Base-by-base conservation (phyloP, 2,888 invertebrate species). In the Thereva nobilitata region DNA sequence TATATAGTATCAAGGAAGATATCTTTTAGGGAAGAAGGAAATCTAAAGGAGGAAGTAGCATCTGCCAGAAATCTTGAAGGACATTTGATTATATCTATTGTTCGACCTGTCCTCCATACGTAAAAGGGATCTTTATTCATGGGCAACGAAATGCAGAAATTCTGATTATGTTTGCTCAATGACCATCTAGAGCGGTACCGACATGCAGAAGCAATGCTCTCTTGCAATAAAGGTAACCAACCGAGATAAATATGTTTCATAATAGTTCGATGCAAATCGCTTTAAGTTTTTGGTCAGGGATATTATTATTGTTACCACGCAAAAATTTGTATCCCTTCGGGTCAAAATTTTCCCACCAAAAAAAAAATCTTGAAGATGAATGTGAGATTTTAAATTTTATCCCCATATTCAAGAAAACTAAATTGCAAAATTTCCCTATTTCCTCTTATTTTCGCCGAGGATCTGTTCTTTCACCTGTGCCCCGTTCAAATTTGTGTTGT, bases 31-130 rank as follows among this genome's bases (percentile, higher is more conserved):
- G 59, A 59, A 59, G 59, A 59, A 45, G 49, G 45, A 38, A 9
- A 23, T 23, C 38, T 35, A 45, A 59, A 59, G 59, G 37, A 47
- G 59, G 59, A 59, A 59, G 47, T 59, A 59, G 59, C 59, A 59
- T 59, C 59, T 59, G 59, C 59, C 59, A 59, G 49, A 49, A 49
- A 59, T 59, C 34, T 49, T 59, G 59, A 59, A 59, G 59, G 59
- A 47, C 59, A 59, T 59, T 59, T 59, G 59, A 59, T 59, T 59
- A 59, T 59, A 12, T 59, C 59, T 10, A 59, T 59, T 59, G 59
- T 59, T 12, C 49, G 49, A 47, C 12, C 38, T 59, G 40, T 59
- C 49, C 47, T 49, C 47, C 23, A 23, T 23, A 2, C 49, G 59
- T 10, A 47, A 49, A 59, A 59, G 59, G 59, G 47, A 59, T 59